A percentile compares a stretch with the other conserved stretches of the same genome.
Evolutionary conservation across 2,797 vertebrate genomes (phyloP).

Genomic region (Mus minutoides): DNA sequence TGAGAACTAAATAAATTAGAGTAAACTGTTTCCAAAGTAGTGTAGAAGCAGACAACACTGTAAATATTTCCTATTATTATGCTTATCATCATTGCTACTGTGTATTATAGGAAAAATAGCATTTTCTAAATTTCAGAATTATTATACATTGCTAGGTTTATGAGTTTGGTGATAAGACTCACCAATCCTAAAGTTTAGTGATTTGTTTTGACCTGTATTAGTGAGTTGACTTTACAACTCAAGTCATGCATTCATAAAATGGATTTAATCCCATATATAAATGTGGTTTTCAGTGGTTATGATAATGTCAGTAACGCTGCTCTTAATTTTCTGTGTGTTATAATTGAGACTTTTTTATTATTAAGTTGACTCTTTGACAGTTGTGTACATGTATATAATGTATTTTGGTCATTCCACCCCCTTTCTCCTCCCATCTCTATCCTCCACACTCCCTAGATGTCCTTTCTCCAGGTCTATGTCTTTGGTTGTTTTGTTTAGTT

Average conservation of each 20-base stretch:
- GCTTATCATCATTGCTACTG: neutral
- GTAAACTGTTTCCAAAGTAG: neutral
- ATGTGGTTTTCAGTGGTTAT: neutral
- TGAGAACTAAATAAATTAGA: neutral
- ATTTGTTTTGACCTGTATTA: conserved; percentile 10
- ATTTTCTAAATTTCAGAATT: neutral
- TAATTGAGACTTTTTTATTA: neutral
- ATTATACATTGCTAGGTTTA: neutral
- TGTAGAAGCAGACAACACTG: neutral
- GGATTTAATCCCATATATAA: neutral
- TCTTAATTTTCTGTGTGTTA: conserved; percentile 18
- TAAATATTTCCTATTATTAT: neutral
- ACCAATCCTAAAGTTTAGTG: neutral
- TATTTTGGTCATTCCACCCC: neutral
- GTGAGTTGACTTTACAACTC: neutral
- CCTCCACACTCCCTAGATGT: no score
- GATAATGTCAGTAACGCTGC: neutral
- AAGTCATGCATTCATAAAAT: conserved; percentile 37
- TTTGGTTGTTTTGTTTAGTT: neutral
- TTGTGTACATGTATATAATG: neutral
- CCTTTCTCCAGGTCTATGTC: neutral
- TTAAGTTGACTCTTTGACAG: neutral
- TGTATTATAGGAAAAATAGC: neutral
- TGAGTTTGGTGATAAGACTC: neutral
- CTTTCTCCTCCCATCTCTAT: neutral